Base-by-base conservation (phyloP, 2,797 vertebrate genomes). In the Hylomyscus alleni region DNA sequence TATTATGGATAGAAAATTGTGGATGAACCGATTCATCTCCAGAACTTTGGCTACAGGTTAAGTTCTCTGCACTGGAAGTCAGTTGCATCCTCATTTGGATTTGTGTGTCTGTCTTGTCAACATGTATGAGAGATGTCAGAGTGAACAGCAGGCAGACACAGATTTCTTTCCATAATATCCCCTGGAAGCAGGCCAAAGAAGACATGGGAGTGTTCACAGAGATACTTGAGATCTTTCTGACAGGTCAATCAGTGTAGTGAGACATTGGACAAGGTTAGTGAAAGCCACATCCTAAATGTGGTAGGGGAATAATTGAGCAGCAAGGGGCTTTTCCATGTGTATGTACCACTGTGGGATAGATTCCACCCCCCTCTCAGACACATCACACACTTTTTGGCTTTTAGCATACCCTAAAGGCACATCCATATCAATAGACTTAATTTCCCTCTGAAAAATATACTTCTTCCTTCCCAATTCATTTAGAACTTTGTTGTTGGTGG, bases 171-270 rank as follows among this genome's bases (percentile, higher is more conserved):
- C 75, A 85, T 72, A 94, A 73, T 76, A 26, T 50, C n/a, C 58
- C 88, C 26, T 2, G 1, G 34, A 80, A 40, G 4, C 7, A 62
- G 13, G 44, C 76, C 65, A 77, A 50, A 94, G 78, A 92, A 94
- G 77, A 89, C 60, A 62, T 56, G 54, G 19, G 26, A 83, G 20
- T 29, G 5, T 62, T 76, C 40, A 24, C 31, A 50, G n/a, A 52
- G 37, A 93, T 58, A 72, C 77, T 94, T n/a, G 69, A 40, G 24
- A 24, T 8, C 34, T 92, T 73, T 67, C n/a, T 60, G 95, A 56
- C 26, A 85, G 34, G 8, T 8, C 84, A 54, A 19, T 87, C 44
- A 62, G 20, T 54, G 31, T 52, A 65, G 37, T 56, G 50, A 76
- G 44, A 84, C 89, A 50, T 34, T 69, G 47, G 11, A 85, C n/a